These are phyloP conservation scores for Ormyrus rosae DNA, from an alignment of 2,888 invertebrate species.

Conservation along the genomic window DNA sequence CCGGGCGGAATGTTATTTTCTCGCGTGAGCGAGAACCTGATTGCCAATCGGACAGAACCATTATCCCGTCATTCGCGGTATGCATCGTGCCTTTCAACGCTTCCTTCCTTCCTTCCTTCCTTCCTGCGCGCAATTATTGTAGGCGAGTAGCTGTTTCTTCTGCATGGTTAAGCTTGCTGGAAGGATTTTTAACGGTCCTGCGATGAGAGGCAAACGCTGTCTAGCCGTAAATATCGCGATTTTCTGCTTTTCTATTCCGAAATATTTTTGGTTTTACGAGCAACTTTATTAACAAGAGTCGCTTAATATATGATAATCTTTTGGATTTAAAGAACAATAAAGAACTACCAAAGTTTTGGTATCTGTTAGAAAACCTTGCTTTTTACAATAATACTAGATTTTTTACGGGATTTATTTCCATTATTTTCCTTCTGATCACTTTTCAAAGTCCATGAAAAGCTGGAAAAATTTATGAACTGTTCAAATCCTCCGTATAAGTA, in stretches of 20 bases:
- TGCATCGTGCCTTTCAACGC: constrained; percentile 31
- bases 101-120: constrained; percentile 15
- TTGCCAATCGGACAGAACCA: constrained; percentile 47
- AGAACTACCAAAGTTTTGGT: constrained; percentile 4
- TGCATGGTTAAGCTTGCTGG: no score
- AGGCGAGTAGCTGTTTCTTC: not conserved
- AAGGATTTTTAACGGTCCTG: no score
- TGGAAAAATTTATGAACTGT: constrained; percentile 48
- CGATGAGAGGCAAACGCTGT: no score
- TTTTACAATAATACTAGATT: constrained; percentile 28
- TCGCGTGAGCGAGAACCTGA: constrained; percentile 27
- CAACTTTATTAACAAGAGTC: no score
- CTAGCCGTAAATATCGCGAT: no score
- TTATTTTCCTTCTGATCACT: constrained; percentile 28
- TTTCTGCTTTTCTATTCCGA: no score
- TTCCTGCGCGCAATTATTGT: constrained; percentile 36
- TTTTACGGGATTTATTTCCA: constrained; percentile 16
- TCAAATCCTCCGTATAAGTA: constrained; percentile 39
- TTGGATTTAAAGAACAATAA: not conserved
- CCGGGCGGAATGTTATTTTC: constrained; percentile 23
- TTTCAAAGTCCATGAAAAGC: constrained; percentile 35
- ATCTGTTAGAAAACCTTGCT: constrained; percentile 18
- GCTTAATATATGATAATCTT: no score
- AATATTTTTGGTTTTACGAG: no score
- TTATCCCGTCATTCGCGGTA: constrained; percentile 48